A percentile compares a stretch with the other conserved stretches of the same genome.
phyloP scores from a whole-genome alignment of 2,113 vertebrate species.

The rat (Rattus norvegicus) region GRCr8 NC_086029.1:89625501-89626000 shows the following conservation, averaged over 20 bases:
- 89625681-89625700: not conserved
- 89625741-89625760: not conserved
- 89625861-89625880: not conserved
- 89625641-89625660: not conserved
- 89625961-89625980: not conserved
- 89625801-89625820: not conserved
- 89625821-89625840: not conserved
- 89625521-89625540: not conserved
- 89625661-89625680: not conserved
- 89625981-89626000: not conserved
- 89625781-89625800: not conserved
- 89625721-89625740: not conserved
- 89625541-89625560: not conserved
- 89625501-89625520: not conserved
- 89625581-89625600: not conserved
- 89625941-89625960: not conserved
- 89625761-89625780: not conserved
- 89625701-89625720: not conserved
- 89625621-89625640: not conserved
- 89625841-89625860: not conserved
- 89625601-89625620: not conserved
- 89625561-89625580: not conserved
- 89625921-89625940: not conserved
- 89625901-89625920: not conserved
- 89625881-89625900: not conserved